Base-by-base conservation (phyloP, 2,797 vertebrate genomes). In the Chrosomus eos region DNA sequence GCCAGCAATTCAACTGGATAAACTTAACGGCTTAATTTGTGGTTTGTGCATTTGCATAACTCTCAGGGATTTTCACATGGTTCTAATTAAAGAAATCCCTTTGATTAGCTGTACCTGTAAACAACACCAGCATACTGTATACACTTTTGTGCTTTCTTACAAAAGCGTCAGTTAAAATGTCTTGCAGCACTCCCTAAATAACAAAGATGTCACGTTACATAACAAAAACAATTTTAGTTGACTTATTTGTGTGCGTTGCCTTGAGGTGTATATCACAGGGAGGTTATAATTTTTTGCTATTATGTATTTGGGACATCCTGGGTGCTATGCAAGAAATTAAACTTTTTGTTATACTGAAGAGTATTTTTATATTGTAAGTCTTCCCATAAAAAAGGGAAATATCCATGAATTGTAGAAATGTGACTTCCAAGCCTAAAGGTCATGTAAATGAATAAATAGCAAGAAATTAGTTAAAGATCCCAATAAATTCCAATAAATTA, bases 21-120 rank as follows among this genome's bases (percentile, higher is more conserved):
- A 76, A 85, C 16, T 43, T 53, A 45, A 62, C 43, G 33, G 28
- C 64, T 87, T 87, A 82, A 84, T 88, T 80, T 68, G 81, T 40
- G 11, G 51, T 75, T 7, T 23, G 45, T 58, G 60, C 55, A 81
- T 85, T 80, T 87, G 83, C 33, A 82, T 55, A n/a, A 73, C 53
- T 84, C 67, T 71, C 53, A 45, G 70, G 68, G 55, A 72, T 62
- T 73, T 14, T 83, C 58, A 31, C 60, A 23, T 23, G 23, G 48
- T 60, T 71, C 13, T 81, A 82, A 82, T 53, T 71, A 62, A 82
- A 71, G 33, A 48, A 67, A 53, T 72, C 33, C 60, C n/a, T 76
- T 81, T 81, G 40, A 81, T 75, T 55, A 38, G 33, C 45, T 48
- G 28, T 72, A 64, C 55, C 67, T 73, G 75, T 40, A 66, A 76